These are phyloP conservation scores for Amblyjoppa proteus DNA, from an alignment of 2,888 invertebrate genomes.

Conservation along the genomic window DNA sequence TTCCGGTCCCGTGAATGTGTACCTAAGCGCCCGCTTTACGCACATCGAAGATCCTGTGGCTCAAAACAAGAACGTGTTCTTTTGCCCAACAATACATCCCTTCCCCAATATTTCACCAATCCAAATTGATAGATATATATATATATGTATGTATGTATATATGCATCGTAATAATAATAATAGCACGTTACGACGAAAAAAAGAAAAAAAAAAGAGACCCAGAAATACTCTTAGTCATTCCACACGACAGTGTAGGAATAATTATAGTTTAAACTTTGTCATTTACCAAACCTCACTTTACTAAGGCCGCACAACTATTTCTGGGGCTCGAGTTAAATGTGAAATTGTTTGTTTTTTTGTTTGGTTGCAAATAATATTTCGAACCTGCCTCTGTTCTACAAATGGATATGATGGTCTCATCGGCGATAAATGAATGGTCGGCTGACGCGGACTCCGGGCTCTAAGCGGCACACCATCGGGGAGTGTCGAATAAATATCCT, in stretches of 20 bases:
- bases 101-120: constrained; percentile 17
- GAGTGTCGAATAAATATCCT: constrained; percentile 26
- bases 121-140: not conserved
- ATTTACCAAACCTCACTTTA: not conserved
- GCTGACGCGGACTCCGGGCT: constrained; percentile 42
- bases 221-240: constrained; percentile 50
- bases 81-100: constrained; percentile 52
- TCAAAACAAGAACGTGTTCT: constrained; percentile 67
- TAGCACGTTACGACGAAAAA: constrained; percentile 47
- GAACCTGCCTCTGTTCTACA: constrained; percentile 54
- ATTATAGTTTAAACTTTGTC: not conserved
- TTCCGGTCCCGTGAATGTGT: constrained; percentile 33
- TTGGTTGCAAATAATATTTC: constrained; percentile 31
- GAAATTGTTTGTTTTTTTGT: not conserved
- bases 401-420: constrained; percentile 38
- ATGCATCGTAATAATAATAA: constrained; percentile 24
- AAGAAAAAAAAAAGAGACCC: constrained; percentile 50
- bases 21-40: constrained; percentile 39
- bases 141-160: constrained; percentile 6
- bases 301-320: constrained; percentile 42
- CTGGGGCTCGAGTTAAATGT: constrained; percentile 53
- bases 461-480: constrained; percentile 33
- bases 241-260: not conserved
- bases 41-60: constrained; percentile 60
- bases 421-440: constrained; percentile 44